Evolutionary conservation across 2,888 invertebrate genomes (phyloP).

Genomic region (Acholoe squamosa): DNA sequence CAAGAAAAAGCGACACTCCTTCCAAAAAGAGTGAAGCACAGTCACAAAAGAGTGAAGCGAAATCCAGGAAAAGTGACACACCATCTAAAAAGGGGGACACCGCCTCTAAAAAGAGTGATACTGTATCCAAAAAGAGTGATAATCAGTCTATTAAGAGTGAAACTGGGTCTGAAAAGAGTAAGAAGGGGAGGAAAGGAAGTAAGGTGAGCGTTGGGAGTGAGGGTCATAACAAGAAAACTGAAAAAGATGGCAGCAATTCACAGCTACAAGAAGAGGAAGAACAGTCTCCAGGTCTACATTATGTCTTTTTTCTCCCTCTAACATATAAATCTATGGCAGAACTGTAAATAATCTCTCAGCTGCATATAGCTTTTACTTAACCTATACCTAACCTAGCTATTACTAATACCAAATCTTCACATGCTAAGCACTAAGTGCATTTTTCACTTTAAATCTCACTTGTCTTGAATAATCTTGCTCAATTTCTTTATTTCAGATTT

Average conservation of each 20-base stretch:
- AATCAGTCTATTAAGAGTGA: not conserved
- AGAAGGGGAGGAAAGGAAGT: conserved; percentile 24
- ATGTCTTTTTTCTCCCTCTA: not conserved
- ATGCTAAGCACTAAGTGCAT: too few relatives aligned
- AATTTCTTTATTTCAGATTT: too few relatives aligned
- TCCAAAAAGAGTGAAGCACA: conserved; percentile 31
- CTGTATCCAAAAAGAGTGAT: conserved; percentile 19
- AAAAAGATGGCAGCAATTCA: not conserved
- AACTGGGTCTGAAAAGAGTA: conserved; percentile 8
- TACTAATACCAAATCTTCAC: too few relatives aligned
- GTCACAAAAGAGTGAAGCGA: conserved; percentile 26
- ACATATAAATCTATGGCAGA: not conserved
- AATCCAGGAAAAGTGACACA: conserved; percentile 29
- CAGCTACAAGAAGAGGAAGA: not conserved
- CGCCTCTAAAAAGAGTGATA: conserved; percentile 16
- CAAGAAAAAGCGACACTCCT: conserved; percentile 21
- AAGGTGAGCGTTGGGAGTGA: not conserved
- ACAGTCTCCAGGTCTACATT: not conserved
- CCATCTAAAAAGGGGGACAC: conserved; percentile 23
- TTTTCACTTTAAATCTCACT: too few relatives aligned
- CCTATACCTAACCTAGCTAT: too few relatives aligned
- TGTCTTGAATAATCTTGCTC: too few relatives aligned
- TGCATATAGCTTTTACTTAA: too few relatives aligned
- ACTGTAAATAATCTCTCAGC: too few relatives aligned
- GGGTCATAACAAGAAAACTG: not conserved